These are phyloP conservation scores for Aulostomus chinensis DNA, from an alignment of 2,797 vertebrate genomes.

Conservation along the genomic window DNA sequence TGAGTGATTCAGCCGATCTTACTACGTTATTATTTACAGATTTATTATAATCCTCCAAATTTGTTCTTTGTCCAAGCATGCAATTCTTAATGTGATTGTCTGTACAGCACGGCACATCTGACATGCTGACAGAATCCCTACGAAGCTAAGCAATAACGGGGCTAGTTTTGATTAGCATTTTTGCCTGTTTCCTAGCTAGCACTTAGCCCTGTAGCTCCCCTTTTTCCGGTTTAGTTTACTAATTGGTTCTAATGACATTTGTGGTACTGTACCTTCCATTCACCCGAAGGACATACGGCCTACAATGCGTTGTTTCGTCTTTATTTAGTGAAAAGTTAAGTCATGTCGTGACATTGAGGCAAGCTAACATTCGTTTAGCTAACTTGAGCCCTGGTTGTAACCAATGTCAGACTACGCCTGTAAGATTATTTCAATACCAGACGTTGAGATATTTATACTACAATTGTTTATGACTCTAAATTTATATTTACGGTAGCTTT, in stretches of 20 bases:
- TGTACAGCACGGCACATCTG: neutral
- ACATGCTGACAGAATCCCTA: neutral
- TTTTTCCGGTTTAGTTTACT: too few relatives aligned
- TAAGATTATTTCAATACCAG: too few relatives aligned
- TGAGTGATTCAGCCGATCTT: constrained; percentile 33
- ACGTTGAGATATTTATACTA: too few relatives aligned
- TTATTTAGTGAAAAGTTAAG: neutral
- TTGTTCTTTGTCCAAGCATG: neutral
- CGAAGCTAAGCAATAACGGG: constrained; percentile 18
- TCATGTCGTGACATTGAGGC: neutral
- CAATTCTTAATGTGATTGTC: accelerated
- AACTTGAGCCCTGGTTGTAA: too few relatives aligned
- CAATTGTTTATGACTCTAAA: too few relatives aligned
- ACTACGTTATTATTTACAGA: neutral
- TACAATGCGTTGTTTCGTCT: too few relatives aligned
- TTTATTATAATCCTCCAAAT: accelerated
- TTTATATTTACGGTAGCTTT: too few relatives aligned
- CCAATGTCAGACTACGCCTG: too few relatives aligned
- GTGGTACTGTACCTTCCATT: too few relatives aligned
- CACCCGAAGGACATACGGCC: too few relatives aligned
- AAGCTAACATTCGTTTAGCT: neutral
- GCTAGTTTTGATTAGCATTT: constrained; percentile 40
- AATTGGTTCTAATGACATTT: too few relatives aligned
- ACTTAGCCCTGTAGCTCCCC: too few relatives aligned
- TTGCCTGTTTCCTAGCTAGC: neutral